Base-by-base conservation (phyloP, 2,888 invertebrate species). In the Perizoma affinitatum region DNA sequence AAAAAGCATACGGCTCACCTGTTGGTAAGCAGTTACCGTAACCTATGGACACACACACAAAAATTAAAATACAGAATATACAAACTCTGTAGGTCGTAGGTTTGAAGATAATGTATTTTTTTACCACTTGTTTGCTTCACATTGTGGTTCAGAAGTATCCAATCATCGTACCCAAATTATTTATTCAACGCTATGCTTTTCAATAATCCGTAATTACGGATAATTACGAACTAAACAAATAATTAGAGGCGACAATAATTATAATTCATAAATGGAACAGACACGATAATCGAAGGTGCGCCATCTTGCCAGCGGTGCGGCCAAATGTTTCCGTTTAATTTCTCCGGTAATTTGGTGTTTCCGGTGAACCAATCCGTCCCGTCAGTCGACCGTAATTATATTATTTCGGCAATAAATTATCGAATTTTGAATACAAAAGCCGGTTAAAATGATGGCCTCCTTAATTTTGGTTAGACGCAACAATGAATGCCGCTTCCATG, bases 281-380 rank as follows among this genome's bases (percentile, higher is more conserved):
- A 84, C 84, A 80, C 80, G 85, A 87, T 88, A 88, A 87, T 86
- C 82, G 82, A 54, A 63, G 74, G 74, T 75, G 83, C 91, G 86
- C 92, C 92, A 92, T 92, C 91, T 91, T 91, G 91, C 92, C 84
- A 86, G 91, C 91, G 91, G 90, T 88, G 82, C 88, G 82, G 84
- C 90, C 92, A 90, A 92, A 91, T 92, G 92, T 91, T 92, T 91
- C 92, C 92, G 90, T 92, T 92, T 92, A 92, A 92, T 92, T 92
- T 92, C 92, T 92, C 88, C 87, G 80, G 85, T 92, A 92, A 92
- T 92, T 91, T 90, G 89, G 84, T 82, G 83, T 86, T 90, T 91
- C 92, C 92, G 89, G 87, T 77, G 81, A 85, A 82, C 87, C 90
- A 90, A 91, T 91, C 90, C 90, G 85, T 89, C 90, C 88, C 87